These are phyloP conservation scores for Callaeas wilsoni DNA, from an alignment of 2,113 vertebrate genomes.

Conservation along the genomic window DNA sequence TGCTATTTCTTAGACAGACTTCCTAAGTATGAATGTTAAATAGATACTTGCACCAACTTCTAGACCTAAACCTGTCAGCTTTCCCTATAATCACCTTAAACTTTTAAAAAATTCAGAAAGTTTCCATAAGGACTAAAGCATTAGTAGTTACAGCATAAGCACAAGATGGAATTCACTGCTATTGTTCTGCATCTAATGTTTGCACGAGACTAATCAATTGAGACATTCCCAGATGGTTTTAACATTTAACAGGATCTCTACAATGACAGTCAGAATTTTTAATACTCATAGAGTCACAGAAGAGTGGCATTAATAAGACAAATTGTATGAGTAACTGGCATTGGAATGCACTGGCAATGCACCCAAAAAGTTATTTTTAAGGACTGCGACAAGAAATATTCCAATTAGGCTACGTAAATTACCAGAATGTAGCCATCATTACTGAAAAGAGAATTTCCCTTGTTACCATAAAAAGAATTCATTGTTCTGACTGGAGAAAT, in stretches of 20 bases:
- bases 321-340: neutral
- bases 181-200: neutral
- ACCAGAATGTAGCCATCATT: neutral
- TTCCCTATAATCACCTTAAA: neutral
- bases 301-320: neutral
- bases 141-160: neutral
- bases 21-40: neutral
- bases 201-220: neutral
- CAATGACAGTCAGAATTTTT: conserved; percentile 5
- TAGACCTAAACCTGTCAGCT: neutral
- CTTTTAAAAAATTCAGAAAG: neutral
- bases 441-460: conserved; percentile 21
- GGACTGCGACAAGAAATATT: neutral
- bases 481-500: neutral
- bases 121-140: neutral
- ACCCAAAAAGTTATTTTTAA: conserved; percentile 20
- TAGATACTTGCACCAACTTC: neutral
- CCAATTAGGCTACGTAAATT: conserved; percentile 1
- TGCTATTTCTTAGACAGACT: neutral
- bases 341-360: neutral
- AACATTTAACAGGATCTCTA: neutral
- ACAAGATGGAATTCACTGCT: neutral
- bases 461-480: conserved; percentile 4
- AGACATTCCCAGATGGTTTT: conserved; percentile 4
- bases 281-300: neutral